phyloP scores from a whole-genome alignment of 2,113 vertebrate genomes.

The Leptobrachium leishanense region DNA sequence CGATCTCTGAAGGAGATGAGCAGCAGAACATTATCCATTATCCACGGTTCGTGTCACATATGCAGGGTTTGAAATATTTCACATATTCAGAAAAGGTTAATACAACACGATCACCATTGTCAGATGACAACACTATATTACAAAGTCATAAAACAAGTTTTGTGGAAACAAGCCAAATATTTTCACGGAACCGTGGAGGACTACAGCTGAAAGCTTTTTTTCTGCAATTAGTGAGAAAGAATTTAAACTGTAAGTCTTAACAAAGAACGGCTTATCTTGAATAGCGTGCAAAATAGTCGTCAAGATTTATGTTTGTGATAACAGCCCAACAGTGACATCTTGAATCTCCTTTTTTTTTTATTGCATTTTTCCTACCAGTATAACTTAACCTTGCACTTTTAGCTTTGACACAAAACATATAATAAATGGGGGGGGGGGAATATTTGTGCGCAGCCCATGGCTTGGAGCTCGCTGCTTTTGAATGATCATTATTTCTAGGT shows the following conservation, averaged over 20 bases:
- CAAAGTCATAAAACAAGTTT: constrained; percentile 59
- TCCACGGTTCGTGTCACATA: constrained; percentile 48
- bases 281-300: constrained; percentile 20
- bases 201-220: constrained; percentile 51
- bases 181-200: constrained; percentile 57
- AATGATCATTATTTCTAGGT: constrained; percentile 5
- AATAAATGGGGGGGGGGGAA: neutral
- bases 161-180: constrained; percentile 57
- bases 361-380: constrained; percentile 8
- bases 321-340: constrained; percentile 12
- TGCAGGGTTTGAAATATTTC: constrained; percentile 57
- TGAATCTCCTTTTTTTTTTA: constrained; percentile 9
- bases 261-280: constrained; percentile 34
- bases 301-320: constrained; percentile 45
- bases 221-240: constrained; percentile 44
- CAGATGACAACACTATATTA: constrained; percentile 61
- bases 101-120: constrained; percentile 55
- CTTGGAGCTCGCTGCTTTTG: neutral
- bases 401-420: neutral
- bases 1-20: constrained; percentile 43
- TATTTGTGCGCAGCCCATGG: neutral
- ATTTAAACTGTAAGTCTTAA: constrained; percentile 39
- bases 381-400: constrained; percentile 20
- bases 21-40: constrained; percentile 51
- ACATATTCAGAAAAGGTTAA: constrained; percentile 55